phyloP scores from a whole-genome alignment of 1,140 invertebrate genomes.

The Leptestheria dahalacensis region DNA sequence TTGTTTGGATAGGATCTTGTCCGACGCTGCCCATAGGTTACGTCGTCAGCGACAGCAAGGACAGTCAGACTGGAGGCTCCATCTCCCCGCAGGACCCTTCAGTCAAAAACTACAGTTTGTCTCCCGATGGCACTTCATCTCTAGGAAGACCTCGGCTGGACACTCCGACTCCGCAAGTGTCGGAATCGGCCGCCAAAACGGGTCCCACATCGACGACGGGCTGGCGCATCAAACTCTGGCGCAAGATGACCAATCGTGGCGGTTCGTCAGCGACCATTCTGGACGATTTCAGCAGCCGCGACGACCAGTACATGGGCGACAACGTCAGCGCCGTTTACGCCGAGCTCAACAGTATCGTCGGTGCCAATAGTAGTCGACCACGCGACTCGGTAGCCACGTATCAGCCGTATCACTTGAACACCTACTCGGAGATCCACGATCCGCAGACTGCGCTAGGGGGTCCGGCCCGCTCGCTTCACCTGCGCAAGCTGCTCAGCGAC shows the following conservation, averaged over 20 bases:
- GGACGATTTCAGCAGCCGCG: slow-evolving; percentile 21
- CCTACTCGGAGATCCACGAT: slow-evolving; percentile 25
- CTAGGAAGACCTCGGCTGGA: neutral
- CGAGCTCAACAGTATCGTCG: slow-evolving; percentile 21
- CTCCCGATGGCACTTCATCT: neutral
- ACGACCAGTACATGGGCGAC: slow-evolving; percentile 16
- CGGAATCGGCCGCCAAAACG: neutral
- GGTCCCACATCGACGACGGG: neutral
- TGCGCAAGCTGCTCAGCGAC: slow-evolving; percentile 19
- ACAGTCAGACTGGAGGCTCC: neutral
- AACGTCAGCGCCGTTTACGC: slow-evolving; percentile 23
- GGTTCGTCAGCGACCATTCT: neutral
- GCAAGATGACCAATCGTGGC: slow-evolving; percentile 3
- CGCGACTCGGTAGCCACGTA: slow-evolving; percentile 7
- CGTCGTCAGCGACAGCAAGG: slow-evolving; percentile 11
- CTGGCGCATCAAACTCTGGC: slow-evolving; percentile 12
- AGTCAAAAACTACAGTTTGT: neutral
- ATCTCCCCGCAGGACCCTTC: neutral
- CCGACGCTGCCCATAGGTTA: slow-evolving; percentile 13
- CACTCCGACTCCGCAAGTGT: neutral
- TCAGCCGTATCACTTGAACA: slow-evolving; percentile 20
- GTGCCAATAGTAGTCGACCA: slow-evolving; percentile 7
- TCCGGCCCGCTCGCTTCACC: slow-evolving; percentile 8
- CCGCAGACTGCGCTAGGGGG: slow-evolving; percentile 12
- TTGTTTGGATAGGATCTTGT: slow-evolving; percentile 2